Evolutionary conservation across 2,888 invertebrate species (phyloP).

Genomic region (Acronicta alni): DNA sequence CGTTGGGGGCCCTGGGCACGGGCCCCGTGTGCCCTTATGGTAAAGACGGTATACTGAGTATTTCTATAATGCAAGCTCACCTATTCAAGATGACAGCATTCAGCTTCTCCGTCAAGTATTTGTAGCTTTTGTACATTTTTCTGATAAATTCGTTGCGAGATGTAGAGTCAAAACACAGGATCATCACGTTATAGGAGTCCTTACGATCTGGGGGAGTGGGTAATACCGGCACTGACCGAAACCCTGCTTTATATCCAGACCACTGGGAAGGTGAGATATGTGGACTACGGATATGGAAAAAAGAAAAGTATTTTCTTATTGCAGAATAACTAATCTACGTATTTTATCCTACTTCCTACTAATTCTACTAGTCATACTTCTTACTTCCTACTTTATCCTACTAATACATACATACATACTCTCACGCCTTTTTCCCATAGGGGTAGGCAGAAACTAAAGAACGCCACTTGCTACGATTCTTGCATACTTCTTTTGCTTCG

Average conservation of each 20-base stretch:
- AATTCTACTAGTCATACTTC: no score
- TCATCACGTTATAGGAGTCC: conserved; percentile 90
- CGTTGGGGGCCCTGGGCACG: no score
- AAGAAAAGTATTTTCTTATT: background rate
- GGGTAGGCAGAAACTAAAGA: no score
- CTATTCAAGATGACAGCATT: conserved; percentile 45
- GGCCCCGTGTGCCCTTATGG: no score
- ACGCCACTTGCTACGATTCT: no score
- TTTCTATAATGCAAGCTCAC: conserved; percentile 21
- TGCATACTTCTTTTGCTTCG: no score
- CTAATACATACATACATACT: no score
- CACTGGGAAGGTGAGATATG: conserved; percentile 62
- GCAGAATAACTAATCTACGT: no score
- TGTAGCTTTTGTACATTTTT: conserved; percentile 93
- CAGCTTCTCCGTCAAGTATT: conserved; percentile 88
- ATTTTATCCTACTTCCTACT: no score
- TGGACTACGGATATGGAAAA: background rate
- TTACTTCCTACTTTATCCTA: no score
- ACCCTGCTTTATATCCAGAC: conserved; percentile 71
- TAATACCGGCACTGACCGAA: conserved; percentile 50
- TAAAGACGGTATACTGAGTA: no score
- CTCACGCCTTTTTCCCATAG: no score
- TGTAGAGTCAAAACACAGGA: conserved; percentile 96
- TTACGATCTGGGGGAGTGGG: conserved; percentile 49
- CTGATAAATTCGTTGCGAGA: conserved; percentile 95